phyloP scores from a whole-genome alignment of 2,888 invertebrate genomes.

The Rhabditoides inermis region DNA sequence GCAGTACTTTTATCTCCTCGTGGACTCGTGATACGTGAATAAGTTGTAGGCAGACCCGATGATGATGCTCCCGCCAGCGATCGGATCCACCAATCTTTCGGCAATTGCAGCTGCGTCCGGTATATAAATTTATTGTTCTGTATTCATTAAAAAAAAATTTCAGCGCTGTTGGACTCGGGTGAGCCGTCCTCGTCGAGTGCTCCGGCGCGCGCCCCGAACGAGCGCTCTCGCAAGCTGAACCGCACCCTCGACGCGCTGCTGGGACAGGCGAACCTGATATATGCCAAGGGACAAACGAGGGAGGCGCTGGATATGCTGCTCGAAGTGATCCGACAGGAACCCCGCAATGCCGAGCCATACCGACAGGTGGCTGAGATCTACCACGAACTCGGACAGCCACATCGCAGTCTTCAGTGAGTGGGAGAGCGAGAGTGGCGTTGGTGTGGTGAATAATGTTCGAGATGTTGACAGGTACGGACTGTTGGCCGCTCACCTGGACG shows the following conservation, averaged over 20 bases:
- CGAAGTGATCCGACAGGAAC: slow-evolving; percentile 43
- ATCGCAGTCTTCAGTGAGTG: background rate
- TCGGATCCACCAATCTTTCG: no score
- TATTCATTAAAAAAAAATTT: background rate
- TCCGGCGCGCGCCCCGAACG: no score
- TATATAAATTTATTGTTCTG: no score
- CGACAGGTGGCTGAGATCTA: slow-evolving; percentile 43
- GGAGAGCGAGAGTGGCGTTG: background rate
- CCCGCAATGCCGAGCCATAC: slow-evolving; percentile 39
- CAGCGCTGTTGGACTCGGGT: background rate
- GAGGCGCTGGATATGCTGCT: slow-evolving; percentile 38
- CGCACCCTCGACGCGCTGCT: slow-evolving; percentile 37
- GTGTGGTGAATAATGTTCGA: background rate
- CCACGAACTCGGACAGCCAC: slow-evolving; percentile 8
- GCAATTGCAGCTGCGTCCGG: no score
- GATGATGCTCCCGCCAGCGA: no score
- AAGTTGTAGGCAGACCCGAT: no score
- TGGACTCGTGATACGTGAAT: no score
- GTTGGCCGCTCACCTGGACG: slow-evolving; percentile 40
- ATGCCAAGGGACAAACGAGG: slow-evolving; percentile 30
- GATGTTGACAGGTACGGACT: slow-evolving; percentile 28
- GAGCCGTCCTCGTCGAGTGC: background rate
- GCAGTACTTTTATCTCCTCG: no score
- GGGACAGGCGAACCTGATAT: slow-evolving; percentile 45
- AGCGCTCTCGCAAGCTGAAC: no score